These are phyloP conservation scores for Eurystomus glaucurus DNA, from an alignment of 2,797 vertebrate genomes.

Conservation along the genomic window DNA sequence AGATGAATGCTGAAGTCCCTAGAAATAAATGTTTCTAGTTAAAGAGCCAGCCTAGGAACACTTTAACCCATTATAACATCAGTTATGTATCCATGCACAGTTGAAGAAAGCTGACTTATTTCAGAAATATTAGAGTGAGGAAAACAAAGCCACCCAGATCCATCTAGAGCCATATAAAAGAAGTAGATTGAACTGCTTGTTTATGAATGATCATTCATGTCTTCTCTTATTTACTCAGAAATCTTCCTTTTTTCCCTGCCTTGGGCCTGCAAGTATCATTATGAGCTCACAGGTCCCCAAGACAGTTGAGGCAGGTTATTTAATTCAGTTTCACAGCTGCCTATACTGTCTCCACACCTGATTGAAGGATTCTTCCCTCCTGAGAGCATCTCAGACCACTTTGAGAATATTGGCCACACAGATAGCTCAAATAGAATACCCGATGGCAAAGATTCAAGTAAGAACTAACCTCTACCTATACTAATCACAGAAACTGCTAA, in stretches of 20 bases:
- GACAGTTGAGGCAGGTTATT: background rate
- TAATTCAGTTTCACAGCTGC: background rate
- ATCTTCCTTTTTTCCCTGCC: accelerated
- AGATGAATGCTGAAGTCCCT: background rate
- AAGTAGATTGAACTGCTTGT: background rate
- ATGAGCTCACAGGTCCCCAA: background rate
- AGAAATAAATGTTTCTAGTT: background rate
- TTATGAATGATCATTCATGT: background rate
- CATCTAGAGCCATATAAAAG: background rate
- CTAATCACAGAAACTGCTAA: background rate
- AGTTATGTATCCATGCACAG: background rate
- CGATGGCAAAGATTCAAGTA: background rate
- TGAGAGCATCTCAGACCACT: background rate
- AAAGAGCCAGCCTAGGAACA: background rate
- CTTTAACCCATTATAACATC: background rate
- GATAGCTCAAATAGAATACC: background rate
- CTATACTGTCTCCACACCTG: background rate
- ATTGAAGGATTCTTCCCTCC: background rate
- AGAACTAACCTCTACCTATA: background rate
- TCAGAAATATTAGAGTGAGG: background rate
- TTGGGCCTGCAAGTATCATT: background rate
- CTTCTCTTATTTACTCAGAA: background rate
- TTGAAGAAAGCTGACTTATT: background rate
- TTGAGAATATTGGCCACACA: background rate
- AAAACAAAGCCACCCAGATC: background rate